A percentile compares a stretch with the other conserved stretches of the same genome.
Conservation (phyloP, 2,113 vertebrate genomes). For the Nansenia antarctica region DNA sequence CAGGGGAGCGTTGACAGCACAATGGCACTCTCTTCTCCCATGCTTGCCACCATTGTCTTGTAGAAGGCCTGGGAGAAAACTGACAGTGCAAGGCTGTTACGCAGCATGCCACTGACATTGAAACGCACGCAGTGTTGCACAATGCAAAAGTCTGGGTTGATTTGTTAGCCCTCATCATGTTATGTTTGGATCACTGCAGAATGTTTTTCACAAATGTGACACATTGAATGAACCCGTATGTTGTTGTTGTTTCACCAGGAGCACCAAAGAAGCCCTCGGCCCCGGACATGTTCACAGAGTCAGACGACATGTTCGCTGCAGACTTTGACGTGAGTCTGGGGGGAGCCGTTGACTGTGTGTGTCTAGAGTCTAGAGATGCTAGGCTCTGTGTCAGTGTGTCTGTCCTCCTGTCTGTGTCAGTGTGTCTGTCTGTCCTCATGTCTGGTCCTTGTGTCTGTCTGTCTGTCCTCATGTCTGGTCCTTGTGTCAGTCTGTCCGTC, state of each 20-base stretch:
- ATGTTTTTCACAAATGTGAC: slow-evolving; percentile 69
- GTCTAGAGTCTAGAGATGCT: too few relatives aligned
- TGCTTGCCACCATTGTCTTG: neutral
- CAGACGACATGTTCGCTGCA: slow-evolving; percentile 97
- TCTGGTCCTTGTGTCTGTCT: neutral
- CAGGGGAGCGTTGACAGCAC: neutral
- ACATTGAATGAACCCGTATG: slow-evolving; percentile 51
- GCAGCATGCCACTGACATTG: neutral
- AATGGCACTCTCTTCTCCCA: neutral
- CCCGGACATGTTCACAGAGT: slow-evolving; percentile 99
- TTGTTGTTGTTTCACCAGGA: too few relatives aligned
- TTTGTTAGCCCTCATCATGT: slow-evolving; percentile 30
- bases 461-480: too few relatives aligned
- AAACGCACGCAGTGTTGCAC: slow-evolving; percentile 32
- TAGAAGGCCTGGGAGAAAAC: neutral
- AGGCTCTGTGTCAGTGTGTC: too few relatives aligned
- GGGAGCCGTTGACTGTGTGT: neutral
- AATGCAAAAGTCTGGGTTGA: slow-evolving; percentile 58
- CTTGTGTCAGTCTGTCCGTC: too few relatives aligned
- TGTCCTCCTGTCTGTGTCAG: too few relatives aligned
- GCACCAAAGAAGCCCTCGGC: slow-evolving; percentile 93
- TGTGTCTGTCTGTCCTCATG: too few relatives aligned
- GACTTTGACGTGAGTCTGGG: slow-evolving; percentile 89
- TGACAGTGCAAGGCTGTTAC: neutral
- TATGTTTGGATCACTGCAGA: slow-evolving; percentile 72